These are phyloP conservation scores for Pungitius pungitius DNA, from an alignment of 2,113 vertebrate species.

Conservation along the genomic window DNA sequence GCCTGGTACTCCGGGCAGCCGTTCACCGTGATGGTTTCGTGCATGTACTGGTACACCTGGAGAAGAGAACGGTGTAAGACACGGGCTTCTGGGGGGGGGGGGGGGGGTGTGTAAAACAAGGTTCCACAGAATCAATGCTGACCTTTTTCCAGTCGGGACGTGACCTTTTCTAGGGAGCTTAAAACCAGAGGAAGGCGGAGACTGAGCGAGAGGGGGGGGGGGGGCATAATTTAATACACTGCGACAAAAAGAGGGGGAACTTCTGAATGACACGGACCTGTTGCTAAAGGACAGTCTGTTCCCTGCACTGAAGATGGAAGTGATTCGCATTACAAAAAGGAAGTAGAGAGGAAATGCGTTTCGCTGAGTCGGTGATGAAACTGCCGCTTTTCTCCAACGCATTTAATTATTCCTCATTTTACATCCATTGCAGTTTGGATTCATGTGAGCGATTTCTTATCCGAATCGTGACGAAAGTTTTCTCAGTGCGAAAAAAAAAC, in stretches of 20 bases:
- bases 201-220: no score
- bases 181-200: neutral
- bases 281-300: neutral
- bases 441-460: slow-evolving; percentile 20
- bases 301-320: neutral
- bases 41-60: slow-evolving; percentile 99
- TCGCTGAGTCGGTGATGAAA: slow-evolving; percentile 16
- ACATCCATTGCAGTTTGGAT: slow-evolving; percentile 2
- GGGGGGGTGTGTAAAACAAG: no score
- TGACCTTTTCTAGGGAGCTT: slow-evolving; percentile 27
- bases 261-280: neutral
- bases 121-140: slow-evolving; percentile 46
- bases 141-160: slow-evolving; percentile 51
- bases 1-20: slow-evolving; percentile 98
- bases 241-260: neutral
- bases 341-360: slow-evolving; percentile 2
- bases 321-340: slow-evolving; percentile 20
- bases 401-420: neutral
- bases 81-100: no score
- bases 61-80: slow-evolving; percentile 53
- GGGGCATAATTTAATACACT: neutral
- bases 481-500: neutral
- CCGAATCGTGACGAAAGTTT: neutral
- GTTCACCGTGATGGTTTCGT: slow-evolving; percentile 98
- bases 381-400: neutral